Percentiles rank a stretch among this genome's conserved stretches.
phyloP scores from a whole-genome alignment of 2,113 vertebrate genomes.

The Lepisosteus osseus region DNA sequence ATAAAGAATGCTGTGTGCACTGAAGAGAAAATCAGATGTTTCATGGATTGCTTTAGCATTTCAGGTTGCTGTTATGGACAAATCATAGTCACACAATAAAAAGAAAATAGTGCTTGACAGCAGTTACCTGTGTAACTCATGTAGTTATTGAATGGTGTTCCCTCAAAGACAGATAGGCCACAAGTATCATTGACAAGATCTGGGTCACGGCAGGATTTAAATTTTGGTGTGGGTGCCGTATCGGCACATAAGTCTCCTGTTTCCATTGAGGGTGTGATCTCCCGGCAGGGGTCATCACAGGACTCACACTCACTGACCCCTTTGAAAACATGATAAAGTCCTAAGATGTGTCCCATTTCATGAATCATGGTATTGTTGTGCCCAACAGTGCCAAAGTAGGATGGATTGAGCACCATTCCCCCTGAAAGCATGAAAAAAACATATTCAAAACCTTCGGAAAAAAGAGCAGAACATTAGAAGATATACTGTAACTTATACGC shows the following conservation, averaged over 20 bases:
- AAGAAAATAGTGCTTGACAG: not conserved
- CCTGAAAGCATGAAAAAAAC: slow-evolving; percentile 58
- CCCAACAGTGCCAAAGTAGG: slow-evolving; percentile 82
- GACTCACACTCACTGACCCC: slow-evolving; percentile 94
- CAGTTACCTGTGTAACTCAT: slow-evolving; percentile 94
- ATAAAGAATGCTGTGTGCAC: no score
- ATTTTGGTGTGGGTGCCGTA: slow-evolving; percentile 88
- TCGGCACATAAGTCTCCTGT: slow-evolving; percentile 94
- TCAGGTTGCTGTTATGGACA: no score
- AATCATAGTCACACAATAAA: not conserved
- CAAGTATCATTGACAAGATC: slow-evolving; percentile 83
- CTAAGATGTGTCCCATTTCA: slow-evolving; percentile 90
- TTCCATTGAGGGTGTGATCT: slow-evolving; percentile 87
- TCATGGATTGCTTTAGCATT: no score
- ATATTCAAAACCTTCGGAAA: no score
- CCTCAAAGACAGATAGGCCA: slow-evolving; percentile 71
- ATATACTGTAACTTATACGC: not conserved
- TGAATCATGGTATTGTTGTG: slow-evolving; percentile 96
- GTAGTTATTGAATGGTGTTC: slow-evolving; percentile 91
- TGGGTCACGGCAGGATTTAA: slow-evolving; percentile 84
- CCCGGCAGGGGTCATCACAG: slow-evolving; percentile 91
- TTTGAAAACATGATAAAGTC: slow-evolving; percentile 95
- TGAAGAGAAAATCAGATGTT: no score
- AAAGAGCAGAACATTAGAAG: not conserved
- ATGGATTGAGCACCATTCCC: slow-evolving; percentile 89